A percentile compares a stretch with the other conserved stretches of the same genome.
phyloP scores from a whole-genome alignment of 2,797 vertebrate species.

The Spea hammondii region DNA sequence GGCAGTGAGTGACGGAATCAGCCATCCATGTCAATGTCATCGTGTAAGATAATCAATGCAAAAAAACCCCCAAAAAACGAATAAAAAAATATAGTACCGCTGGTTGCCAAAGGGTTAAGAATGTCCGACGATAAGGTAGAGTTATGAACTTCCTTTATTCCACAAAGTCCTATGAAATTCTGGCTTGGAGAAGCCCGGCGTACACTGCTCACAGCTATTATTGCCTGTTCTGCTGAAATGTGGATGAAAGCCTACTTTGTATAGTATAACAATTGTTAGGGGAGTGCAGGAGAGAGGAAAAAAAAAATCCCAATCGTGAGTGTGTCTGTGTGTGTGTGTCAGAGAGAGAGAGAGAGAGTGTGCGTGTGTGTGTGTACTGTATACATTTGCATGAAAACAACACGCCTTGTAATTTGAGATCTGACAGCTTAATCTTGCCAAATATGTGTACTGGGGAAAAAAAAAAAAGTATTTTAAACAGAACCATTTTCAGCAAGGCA shows the following conservation, averaged over 20 bases:
- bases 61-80: background rate
- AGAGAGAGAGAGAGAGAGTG: background rate
- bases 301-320: conserved; percentile 10
- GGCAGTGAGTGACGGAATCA: conserved; percentile 24
- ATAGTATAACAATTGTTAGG: conserved; percentile 45
- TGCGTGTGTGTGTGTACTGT: conserved; percentile 54
- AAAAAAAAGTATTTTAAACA: conserved; percentile 37
- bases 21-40: conserved; percentile 31
- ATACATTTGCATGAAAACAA: conserved; percentile 61
- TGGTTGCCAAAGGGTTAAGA: conserved; percentile 66
- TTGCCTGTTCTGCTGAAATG: conserved; percentile 42
- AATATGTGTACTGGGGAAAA: conserved; percentile 54
- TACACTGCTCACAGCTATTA: conserved; percentile 23
- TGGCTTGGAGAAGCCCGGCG: conserved; percentile 21
- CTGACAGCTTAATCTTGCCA: conserved; percentile 71
- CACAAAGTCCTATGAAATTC: conserved; percentile 39
- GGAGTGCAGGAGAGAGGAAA: conserved; percentile 50
- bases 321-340: conserved; percentile 15
- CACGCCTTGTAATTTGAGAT: conserved; percentile 67
- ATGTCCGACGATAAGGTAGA: conserved; percentile 50
- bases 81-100: conserved; percentile 9
- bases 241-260: conserved; percentile 32
- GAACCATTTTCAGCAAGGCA: conserved; percentile 41
- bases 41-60: background rate
- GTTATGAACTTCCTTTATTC: conserved; percentile 54